phyloP scores from a whole-genome alignment of 2,797 vertebrate genomes.

The Lepus oiostolus region DNA sequence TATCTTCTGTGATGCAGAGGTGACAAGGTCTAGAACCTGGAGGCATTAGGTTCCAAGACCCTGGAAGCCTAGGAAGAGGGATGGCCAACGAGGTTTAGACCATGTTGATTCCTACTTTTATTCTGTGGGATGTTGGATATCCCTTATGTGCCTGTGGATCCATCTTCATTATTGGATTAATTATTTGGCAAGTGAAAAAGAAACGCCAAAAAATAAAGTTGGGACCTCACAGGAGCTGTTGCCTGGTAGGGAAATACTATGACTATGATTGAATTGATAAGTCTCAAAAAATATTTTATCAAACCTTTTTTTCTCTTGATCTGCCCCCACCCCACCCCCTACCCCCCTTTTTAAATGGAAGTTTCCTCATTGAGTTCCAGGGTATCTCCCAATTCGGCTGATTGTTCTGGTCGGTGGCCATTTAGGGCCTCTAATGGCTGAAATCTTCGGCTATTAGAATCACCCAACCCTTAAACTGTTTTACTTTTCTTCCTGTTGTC shows the following conservation, averaged over 20 bases:
- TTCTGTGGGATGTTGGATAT: slow-evolving; percentile 70
- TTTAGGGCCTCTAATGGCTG: background rate
- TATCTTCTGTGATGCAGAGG: slow-evolving; percentile 72
- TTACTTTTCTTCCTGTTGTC: background rate
- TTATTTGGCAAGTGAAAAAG: slow-evolving; percentile 78
- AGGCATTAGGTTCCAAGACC: slow-evolving; percentile 54
- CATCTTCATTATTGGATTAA: slow-evolving; percentile 74
- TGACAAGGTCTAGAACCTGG: slow-evolving; percentile 66
- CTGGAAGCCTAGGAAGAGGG: slow-evolving; percentile 46
- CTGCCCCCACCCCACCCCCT: background rate
- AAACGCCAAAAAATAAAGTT: slow-evolving; percentile 32
- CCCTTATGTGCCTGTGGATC: slow-evolving; percentile 70
- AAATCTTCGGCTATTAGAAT: background rate
- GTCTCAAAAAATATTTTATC: background rate
- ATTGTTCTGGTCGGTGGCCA: background rate
- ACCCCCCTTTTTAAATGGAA: background rate
- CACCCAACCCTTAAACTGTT: background rate
- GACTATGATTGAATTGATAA: background rate
- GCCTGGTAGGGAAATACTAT: slow-evolving; percentile 68
- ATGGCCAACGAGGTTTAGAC: slow-evolving; percentile 65
- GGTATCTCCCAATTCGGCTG: background rate
- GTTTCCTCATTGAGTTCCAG: background rate
- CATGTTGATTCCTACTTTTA: slow-evolving; percentile 67
- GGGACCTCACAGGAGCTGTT: slow-evolving; percentile 52
- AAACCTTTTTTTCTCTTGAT: slow-evolving; percentile 10